Evolutionary conservation across 1,140 invertebrate genomes (phyloP).

Genomic region (Lordiphosa collinella): DNA sequence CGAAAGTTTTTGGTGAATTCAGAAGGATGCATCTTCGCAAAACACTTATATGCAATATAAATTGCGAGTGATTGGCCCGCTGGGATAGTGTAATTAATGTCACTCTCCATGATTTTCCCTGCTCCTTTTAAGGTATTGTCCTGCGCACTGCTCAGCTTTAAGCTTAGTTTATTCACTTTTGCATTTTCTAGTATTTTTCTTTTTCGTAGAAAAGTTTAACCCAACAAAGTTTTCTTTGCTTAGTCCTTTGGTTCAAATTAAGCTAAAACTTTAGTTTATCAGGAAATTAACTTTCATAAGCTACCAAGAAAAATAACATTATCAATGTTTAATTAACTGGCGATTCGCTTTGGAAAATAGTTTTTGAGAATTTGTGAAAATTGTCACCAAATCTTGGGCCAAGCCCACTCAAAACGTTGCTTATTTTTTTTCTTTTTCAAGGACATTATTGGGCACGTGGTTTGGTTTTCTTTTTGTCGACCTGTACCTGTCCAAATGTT

Average conservation of each 20-base stretch:
- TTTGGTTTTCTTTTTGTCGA: constrained; percentile 24
- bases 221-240: constrained; percentile 7
- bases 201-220: too few species aligned
- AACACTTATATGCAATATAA: too few species aligned
- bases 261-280: constrained; percentile 22
- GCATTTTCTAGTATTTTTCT: too few species aligned
- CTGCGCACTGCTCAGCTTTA: too few species aligned
- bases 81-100: too few species aligned
- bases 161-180: too few species aligned
- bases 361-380: constrained; percentile 5
- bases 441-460: constrained; percentile 63
- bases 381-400: constrained; percentile 2
- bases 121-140: too few species aligned
- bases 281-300: constrained; percentile 13
- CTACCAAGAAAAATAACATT: background rate
- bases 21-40: too few species aligned
- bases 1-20: too few species aligned
- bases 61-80: too few species aligned
- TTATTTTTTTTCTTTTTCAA: constrained; percentile 50
- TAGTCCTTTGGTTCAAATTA: constrained; percentile 4
- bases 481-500: constrained; percentile 45
- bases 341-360: background rate
- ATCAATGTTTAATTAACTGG: background rate
- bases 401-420: background rate
- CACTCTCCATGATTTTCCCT: too few species aligned